Percentiles rank a stretch among this genome's conserved stretches.
These are phyloP conservation scores for Cydia splendana DNA, from an alignment of 1,140 invertebrate genomes.

Conservation along the genomic window DNA sequence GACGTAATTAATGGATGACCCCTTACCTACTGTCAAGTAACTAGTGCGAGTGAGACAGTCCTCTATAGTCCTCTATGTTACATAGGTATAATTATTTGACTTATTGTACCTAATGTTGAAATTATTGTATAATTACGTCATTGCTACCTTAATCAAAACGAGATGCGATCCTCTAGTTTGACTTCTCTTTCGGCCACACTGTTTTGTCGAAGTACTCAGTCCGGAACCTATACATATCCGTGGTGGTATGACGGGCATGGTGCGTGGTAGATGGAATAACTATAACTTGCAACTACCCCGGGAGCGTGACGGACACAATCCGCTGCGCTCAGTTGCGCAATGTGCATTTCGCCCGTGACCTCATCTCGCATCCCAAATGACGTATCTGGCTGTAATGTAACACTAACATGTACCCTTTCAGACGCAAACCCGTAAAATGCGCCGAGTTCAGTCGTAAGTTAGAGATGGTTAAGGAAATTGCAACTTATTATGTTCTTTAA, in stretches of 20 bases:
- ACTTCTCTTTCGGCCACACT: too few species aligned
- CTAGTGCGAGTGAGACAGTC: too few species aligned
- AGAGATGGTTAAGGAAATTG: constrained; percentile 6
- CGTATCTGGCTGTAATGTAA: background rate
- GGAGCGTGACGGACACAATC: constrained; percentile 47
- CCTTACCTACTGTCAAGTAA: too few species aligned
- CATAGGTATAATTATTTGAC: too few species aligned
- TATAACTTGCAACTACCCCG: constrained; percentile 22
- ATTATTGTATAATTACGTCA: too few species aligned
- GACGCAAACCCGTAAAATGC: background rate
- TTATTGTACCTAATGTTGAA: too few species aligned
- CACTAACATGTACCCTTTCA: background rate
- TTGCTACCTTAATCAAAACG: too few species aligned
- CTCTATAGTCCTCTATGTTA: too few species aligned
- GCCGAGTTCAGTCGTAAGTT: background rate
- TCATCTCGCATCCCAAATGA: constrained; percentile 16
- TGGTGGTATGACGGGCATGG: constrained; percentile 2
- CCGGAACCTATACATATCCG: background rate
- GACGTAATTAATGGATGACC: too few species aligned
- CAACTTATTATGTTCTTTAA: background rate
- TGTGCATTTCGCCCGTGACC: constrained; percentile 50
- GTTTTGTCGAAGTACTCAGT: background rate
- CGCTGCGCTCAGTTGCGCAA: constrained; percentile 45
- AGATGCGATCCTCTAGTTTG: too few species aligned
- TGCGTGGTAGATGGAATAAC: constrained; percentile 15